phyloP scores from a whole-genome alignment of 2,797 vertebrate species.

The Poecilia wingei region DNA sequence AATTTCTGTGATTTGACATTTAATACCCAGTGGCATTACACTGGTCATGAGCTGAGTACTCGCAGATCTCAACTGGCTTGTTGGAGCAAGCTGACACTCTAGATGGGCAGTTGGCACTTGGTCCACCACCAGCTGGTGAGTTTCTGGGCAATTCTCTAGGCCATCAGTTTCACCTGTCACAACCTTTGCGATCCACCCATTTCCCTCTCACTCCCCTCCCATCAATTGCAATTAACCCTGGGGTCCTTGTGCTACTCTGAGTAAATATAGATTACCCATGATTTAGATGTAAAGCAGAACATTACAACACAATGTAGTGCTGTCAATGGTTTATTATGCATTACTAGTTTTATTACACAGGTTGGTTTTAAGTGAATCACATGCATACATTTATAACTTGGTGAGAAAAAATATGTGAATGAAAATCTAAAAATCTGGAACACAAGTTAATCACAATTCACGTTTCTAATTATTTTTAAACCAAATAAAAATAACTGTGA shows the following conservation, averaged over 20 bases:
- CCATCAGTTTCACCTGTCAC: constrained; percentile 75
- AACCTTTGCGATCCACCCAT: constrained; percentile 26
- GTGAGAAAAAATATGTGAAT: background rate
- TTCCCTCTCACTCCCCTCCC: constrained; percentile 6
- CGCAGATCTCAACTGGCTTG: constrained; percentile 78
- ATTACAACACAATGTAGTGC: constrained; percentile 12
- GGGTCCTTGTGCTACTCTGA: constrained; percentile 31
- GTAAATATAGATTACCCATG: constrained; percentile 39
- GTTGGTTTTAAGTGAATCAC: constrained; percentile 11
- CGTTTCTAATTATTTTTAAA: background rate
- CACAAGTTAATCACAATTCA: background rate
- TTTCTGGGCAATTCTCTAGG: constrained; percentile 68
- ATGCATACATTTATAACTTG: background rate
- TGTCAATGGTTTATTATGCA: constrained; percentile 21
- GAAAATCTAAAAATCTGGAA: background rate
- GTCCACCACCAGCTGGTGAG: constrained; percentile 79
- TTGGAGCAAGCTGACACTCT: constrained; percentile 78
- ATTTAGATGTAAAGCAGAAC: constrained; percentile 36
- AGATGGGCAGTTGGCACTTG: constrained; percentile 78
- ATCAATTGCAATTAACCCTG: constrained; percentile 45
- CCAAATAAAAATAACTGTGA: background rate
- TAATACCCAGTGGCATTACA: constrained; percentile 68
- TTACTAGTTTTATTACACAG: background rate
- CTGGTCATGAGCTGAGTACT: constrained; percentile 70
- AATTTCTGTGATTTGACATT: constrained; percentile 68